Base-by-base conservation (phyloP, 2,797 vertebrate species). In the Phrynocephalus vlangalii region DNA sequence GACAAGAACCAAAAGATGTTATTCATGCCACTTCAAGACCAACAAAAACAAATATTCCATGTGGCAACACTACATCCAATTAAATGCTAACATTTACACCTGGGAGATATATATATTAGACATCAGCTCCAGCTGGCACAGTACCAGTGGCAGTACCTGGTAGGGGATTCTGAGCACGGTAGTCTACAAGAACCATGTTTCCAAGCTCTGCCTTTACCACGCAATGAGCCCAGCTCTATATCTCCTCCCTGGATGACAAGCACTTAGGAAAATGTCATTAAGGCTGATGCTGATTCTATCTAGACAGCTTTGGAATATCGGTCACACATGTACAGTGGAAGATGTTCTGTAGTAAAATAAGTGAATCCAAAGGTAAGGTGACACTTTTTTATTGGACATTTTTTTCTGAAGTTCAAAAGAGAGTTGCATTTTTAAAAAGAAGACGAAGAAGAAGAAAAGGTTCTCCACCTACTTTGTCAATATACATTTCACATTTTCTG, bases 321-420 rank as follows among this genome's bases (percentile, higher is more conserved):
- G 79, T 84, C 67, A 33, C 7, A 2, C 85, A 30, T 68, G 78
- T 44, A 66, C n/a, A 28, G 56, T 50, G 20, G 68, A 80, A 84
- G 48, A 15, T 70, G 70, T 18, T 82, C 60, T 20, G 24, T 60
- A 81, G 76, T 66, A 85, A 88, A 88, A 88, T 88, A 88, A 85
- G 78, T 81, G 79, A 88, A 85, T 63, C 83, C 70, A 85, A 85
- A 88, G 60, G 66, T 85, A 88, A 85, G 71, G 63, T 77, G 87
- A 88, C 77, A 88, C 73, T 88, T 88, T 88, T 88, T 88, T 88
- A 88, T 88, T 88, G 78, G 87, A 88, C 83, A 88, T 85, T 85
- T 44, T 44, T 44, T 88, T 88, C 71, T 77, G 87, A 88, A 85
- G 72, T 88, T 88, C 83, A 88, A 88, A 88, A 81, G 72, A 88